phyloP scores from a whole-genome alignment of 2,113 vertebrate species.

The Cygnus buccinator region DNA sequence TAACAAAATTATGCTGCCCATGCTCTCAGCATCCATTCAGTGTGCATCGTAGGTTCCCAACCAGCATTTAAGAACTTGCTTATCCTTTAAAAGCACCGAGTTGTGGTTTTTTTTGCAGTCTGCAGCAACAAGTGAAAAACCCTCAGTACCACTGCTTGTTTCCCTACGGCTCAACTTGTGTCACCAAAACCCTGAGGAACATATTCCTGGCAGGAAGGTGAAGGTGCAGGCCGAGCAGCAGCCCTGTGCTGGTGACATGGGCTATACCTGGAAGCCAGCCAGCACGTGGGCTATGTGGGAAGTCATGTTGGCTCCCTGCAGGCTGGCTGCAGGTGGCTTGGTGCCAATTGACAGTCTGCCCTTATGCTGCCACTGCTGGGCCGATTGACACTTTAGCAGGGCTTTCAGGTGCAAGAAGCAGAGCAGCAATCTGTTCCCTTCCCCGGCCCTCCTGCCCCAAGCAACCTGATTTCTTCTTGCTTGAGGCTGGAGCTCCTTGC shows the following conservation, averaged over 20 bases:
- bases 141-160: not conserved
- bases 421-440: conserved; percentile 64
- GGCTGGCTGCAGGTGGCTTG: conserved; percentile 13
- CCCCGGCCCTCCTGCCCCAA: conserved; percentile 6
- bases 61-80: not conserved
- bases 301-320: conserved; percentile 31
- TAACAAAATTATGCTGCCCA: not conserved
- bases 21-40: not conserved
- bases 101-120: not conserved
- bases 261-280: conserved; percentile 34
- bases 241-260: not conserved
- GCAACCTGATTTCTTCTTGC: conserved; percentile 26
- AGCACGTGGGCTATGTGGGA: not conserved
- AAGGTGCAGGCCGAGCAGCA: not conserved
- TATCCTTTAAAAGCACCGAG: not conserved
- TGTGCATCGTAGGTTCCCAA: not conserved
- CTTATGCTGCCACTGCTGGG: conserved; percentile 35
- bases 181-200: not conserved
- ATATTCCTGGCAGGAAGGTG: conserved; percentile 34
- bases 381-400: conserved; percentile 45
- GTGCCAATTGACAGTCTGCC: conserved; percentile 25
- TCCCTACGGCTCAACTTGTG: not conserved
- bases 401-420: conserved; percentile 8
- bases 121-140: not conserved
- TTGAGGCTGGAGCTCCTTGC: not conserved